A percentile compares a stretch with the other conserved stretches of the same genome.
Conservation (phyloP, 2,888 invertebrate species). For the Rhyacophila evoluta region DNA sequence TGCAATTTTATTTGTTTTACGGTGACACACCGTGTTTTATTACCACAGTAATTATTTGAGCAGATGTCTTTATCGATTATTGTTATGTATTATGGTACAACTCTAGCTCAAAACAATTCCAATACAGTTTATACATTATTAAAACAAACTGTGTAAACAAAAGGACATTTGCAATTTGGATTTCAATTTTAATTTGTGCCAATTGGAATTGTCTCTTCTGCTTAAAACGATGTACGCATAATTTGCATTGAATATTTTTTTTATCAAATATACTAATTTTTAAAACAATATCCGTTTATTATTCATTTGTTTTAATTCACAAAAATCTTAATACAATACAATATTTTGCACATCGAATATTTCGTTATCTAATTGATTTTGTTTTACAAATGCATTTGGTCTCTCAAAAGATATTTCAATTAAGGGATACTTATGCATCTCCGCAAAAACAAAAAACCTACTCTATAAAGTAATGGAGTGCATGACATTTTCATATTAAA, state of each 20-base stretch:
- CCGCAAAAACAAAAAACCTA: too few relatives aligned
- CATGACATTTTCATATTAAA: too few relatives aligned
- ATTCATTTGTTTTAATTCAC: too few relatives aligned
- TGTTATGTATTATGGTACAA: not conserved
- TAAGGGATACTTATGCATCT: too few relatives aligned
- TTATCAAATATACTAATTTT: not conserved
- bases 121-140: not conserved
- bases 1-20: not conserved
- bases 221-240: not conserved
- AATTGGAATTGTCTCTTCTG: not conserved
- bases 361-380: too few relatives aligned
- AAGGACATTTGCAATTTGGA: not conserved
- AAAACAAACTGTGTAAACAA: not conserved
- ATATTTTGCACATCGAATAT: too few relatives aligned
- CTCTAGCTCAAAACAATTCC: not conserved
- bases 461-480: too few relatives aligned
- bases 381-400: too few relatives aligned
- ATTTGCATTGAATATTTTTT: not conserved
- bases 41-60: constrained; percentile 31
- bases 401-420: too few relatives aligned
- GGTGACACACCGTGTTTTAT: constrained; percentile 20
- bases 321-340: too few relatives aligned
- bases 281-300: too few relatives aligned
- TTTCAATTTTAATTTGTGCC: not conserved
- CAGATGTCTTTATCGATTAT: constrained; percentile 4